Conservation (phyloP, 2,888 invertebrate species). For the Eupithecia abbreviata region DNA sequence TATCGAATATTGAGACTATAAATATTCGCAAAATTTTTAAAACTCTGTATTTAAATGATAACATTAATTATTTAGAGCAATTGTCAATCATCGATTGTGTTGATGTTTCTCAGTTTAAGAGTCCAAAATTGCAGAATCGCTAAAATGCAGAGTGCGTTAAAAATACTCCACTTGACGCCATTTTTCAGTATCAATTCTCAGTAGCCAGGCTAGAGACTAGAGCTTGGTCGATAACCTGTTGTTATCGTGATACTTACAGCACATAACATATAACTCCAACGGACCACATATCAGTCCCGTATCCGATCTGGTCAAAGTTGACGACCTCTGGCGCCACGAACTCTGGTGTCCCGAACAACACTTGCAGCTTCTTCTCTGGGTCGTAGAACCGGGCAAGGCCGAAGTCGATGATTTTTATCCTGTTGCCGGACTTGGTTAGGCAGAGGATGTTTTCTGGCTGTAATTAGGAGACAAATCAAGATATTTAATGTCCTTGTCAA, state of each 20-base stretch:
- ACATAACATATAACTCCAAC: constrained; percentile 99
- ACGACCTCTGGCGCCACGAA: constrained; percentile 99
- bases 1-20: too few relatives aligned
- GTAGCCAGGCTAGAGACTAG: too few relatives aligned
- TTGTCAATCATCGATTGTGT: too few relatives aligned
- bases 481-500: too few relatives aligned
- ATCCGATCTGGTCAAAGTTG: constrained; percentile 98
- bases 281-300: constrained; percentile 99
- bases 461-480: constrained; percentile 46
- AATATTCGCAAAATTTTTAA: too few relatives aligned
- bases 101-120: too few relatives aligned
- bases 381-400: constrained; percentile 97
- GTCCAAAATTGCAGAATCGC: too few relatives aligned
- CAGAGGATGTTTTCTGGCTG: constrained; percentile 99
- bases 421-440: constrained; percentile 97
- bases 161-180: too few relatives aligned
- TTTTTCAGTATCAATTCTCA: too few relatives aligned
- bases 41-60: too few relatives aligned
- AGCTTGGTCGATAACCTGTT: neutral
- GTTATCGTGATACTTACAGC: constrained; percentile 88
- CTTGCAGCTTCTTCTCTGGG: constrained; percentile 95
- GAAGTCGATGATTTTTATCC: constrained; percentile 99
- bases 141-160: too few relatives aligned
- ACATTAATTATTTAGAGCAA: too few relatives aligned
- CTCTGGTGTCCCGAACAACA: constrained; percentile 98